A percentile compares a stretch with the other conserved stretches of the same genome.
Conservation (phyloP, 2,888 invertebrate species). For the Caenorhabditis japonica region DNA sequence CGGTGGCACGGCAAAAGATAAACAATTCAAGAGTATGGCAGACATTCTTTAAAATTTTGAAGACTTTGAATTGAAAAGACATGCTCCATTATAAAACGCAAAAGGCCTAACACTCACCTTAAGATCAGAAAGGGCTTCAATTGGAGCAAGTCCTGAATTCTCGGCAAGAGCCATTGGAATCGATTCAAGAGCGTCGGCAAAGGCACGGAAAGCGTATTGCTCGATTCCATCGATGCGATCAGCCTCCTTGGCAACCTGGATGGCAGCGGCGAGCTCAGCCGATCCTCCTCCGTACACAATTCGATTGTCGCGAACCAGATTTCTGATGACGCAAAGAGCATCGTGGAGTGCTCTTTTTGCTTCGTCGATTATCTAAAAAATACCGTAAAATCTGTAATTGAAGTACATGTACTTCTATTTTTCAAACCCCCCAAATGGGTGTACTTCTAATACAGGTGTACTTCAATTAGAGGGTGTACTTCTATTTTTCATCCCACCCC, state of each 20-base stretch:
- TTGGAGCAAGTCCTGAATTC: slow-evolving; percentile 93
- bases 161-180: slow-evolving; percentile 96
- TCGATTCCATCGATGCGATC: slow-evolving; percentile 88
- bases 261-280: slow-evolving; percentile 92
- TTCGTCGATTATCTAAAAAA: slow-evolving; percentile 84
- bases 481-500: too few species aligned
- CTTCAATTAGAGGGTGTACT: too few species aligned
- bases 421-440: too few species aligned
- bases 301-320: slow-evolving; percentile 83
- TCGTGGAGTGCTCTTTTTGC: slow-evolving; percentile 85
- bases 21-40: background rate
- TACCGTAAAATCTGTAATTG: too few species aligned
- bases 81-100: background rate
- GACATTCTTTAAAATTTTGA: too few species aligned
- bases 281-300: slow-evolving; percentile 99
- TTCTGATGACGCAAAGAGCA: slow-evolving; percentile 85
- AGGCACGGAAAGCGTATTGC: slow-evolving; percentile 95
- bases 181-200: slow-evolving; percentile 93
- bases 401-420: too few species aligned
- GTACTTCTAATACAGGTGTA: too few species aligned
- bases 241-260: slow-evolving; percentile 90
- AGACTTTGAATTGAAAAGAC: too few species aligned
- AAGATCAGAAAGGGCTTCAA: slow-evolving; percentile 84
- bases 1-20: background rate
- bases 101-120: slow-evolving; percentile 57